Evolutionary conservation across 2,888 invertebrate genomes (phyloP).

Genomic region (Aromia moschata): DNA sequence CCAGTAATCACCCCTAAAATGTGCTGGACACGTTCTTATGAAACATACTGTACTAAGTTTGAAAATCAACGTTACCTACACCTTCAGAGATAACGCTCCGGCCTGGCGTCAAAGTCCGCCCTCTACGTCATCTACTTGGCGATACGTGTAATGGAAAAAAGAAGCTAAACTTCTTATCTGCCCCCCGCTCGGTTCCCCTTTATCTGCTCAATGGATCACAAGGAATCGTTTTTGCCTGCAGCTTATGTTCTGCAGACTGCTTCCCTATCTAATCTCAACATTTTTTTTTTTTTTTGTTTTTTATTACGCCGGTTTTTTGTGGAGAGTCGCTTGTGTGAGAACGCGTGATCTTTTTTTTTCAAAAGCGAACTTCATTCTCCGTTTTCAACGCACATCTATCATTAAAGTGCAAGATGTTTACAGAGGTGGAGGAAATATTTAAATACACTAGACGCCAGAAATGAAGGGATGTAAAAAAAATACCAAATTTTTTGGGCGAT

Average conservation of each 20-base stretch:
- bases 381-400: too few species aligned
- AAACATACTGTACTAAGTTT: too few species aligned
- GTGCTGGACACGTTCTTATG: too few species aligned
- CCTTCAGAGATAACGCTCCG: too few species aligned
- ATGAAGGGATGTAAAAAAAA: too few species aligned
- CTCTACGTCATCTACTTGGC: constrained; percentile 24
- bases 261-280: constrained; percentile 38
- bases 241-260: constrained; percentile 28
- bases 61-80: too few species aligned
- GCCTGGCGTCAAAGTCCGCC: background rate
- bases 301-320: constrained; percentile 2
- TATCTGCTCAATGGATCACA: constrained; percentile 49
- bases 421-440: too few species aligned
- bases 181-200: constrained; percentile 34
- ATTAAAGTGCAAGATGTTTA: too few species aligned
- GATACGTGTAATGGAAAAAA: constrained; percentile 31
- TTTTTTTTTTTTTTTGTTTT: constrained; percentile 34
- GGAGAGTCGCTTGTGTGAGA: constrained; percentile 14
- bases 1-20: too few species aligned
- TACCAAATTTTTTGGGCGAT: too few species aligned
- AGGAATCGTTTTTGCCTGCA: constrained; percentile 37
- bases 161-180: constrained; percentile 33
- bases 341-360: background rate
- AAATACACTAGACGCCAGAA: too few species aligned
- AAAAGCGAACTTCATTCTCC: constrained; percentile 3